phyloP scores from a whole-genome alignment of 2,113 vertebrate genomes.

The Danio rerio region DNA sequence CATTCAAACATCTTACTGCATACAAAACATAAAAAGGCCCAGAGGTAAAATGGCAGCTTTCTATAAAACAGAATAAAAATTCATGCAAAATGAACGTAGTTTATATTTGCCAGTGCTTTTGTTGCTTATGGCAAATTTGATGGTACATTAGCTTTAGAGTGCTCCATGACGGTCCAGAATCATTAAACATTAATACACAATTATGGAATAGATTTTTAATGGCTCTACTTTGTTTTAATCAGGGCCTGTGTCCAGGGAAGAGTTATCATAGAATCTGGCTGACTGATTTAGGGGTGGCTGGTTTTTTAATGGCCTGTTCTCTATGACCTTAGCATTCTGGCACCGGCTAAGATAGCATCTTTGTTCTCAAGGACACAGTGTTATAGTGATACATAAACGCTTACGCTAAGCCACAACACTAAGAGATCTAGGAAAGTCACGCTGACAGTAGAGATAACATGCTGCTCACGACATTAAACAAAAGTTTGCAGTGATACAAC shows the following conservation, averaged over 20 bases:
- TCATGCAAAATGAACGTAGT: constrained; percentile 16
- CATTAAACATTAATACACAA: constrained; percentile 59
- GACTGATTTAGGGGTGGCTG: constrained; percentile 33
- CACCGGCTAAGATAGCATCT: constrained; percentile 4
- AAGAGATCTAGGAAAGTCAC: constrained; percentile 27
- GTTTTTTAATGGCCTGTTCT: constrained; percentile 34
- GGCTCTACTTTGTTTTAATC: constrained; percentile 64
- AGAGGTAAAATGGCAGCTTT: not conserved
- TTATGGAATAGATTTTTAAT: constrained; percentile 64
- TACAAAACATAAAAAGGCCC: not conserved
- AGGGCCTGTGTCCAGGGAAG: constrained; percentile 28
- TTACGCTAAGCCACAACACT: constrained; percentile 12
- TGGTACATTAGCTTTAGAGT: constrained; percentile 53
- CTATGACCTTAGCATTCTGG: constrained; percentile 26
- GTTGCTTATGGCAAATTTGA: constrained; percentile 38
- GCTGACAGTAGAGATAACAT: not conserved
- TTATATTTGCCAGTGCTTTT: constrained; percentile 46
- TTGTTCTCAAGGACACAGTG: constrained; percentile 36
- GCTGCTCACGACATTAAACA: constrained; percentile 7
- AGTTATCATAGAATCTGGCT: constrained; percentile 53
- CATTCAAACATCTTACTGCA: not conserved
- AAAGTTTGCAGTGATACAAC: not conserved
- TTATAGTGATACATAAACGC: not conserved
- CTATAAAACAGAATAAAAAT: constrained; percentile 9
- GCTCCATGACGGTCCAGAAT: constrained; percentile 56